Percentiles rank a stretch among this genome's conserved stretches.
These are phyloP conservation scores for Pycnonotus jocosus DNA, from an alignment of 2,113 vertebrate genomes.

Conservation along the genomic window DNA sequence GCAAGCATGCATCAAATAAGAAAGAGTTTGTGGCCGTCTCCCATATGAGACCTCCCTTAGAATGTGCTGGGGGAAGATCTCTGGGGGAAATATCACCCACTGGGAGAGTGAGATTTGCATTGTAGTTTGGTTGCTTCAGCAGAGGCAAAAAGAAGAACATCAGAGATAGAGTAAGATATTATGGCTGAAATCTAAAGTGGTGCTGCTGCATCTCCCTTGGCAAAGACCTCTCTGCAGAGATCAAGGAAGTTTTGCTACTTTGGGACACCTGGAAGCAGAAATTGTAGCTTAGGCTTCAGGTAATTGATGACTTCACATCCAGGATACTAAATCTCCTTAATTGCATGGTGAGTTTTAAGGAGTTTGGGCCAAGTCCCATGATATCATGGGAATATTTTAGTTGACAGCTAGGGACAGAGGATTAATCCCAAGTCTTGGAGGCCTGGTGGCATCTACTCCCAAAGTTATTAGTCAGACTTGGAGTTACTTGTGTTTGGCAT, in stretches of 20 bases:
- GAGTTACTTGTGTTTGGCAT: background rate
- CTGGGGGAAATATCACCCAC: background rate
- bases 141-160: background rate
- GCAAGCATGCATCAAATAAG: background rate
- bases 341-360: background rate
- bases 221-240: background rate
- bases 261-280: background rate
- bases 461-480: background rate
- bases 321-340: background rate
- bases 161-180: background rate
- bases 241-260: background rate
- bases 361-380: background rate
- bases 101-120: background rate
- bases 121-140: background rate
- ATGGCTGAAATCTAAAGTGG: background rate
- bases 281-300: background rate
- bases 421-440: background rate
- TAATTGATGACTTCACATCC: background rate
- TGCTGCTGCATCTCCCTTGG: background rate
- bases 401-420: background rate
- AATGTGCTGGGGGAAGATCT: background rate
- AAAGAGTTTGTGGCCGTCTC: background rate
- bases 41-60: background rate
- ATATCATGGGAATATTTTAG: background rate
- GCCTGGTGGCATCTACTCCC: background rate